Evolutionary conservation across 2,113 vertebrate genomes (phyloP), one percentile per base, ranked within the genome.

Genomic region (Plestiodon gilberti): DNA sequence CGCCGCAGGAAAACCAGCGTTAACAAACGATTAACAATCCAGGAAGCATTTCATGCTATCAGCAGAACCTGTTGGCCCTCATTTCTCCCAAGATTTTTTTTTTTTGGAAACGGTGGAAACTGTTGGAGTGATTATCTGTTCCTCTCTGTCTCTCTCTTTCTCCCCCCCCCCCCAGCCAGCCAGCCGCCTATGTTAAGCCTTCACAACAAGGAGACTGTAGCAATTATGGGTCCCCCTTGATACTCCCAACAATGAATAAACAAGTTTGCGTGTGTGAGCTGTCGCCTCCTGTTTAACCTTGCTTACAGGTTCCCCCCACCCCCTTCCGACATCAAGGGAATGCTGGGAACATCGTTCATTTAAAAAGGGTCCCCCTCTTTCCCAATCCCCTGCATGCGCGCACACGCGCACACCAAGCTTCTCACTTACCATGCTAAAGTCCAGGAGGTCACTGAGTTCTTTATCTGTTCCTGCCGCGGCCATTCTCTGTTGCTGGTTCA

Each of bases 401-500:
- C 78, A 4, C 17, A 81, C 70, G 81, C 33, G 17, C 15, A 18
- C 25, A 5, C 30, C 20, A 13, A 6, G 7, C 40, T n/a, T n/a
- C n/a, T 81, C 15, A 85, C 98, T 99, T 96, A 99, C 99, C 98
- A 98, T 98, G 93, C 99, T 99, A 97, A 99, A 99, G 98, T 99
- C 99, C 97, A 99, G 97, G 91, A 99, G 98, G 95, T 99, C 99
- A 94, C 96, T 99, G 96, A 99, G 98, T 97, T 99, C 99, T 97
- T 99, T 99, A 98, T 99, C 99, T 62, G 98, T 99, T 97, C 98
- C 98, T 96, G 99, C 98, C 82, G 98, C 97, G 94, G 98, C 98
- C 98, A 99, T 99, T 97, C 98, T 99, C 97, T 98, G 98, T 96
- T 98, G 98, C 96, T 98, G 98, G 97, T 98, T 99, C 98, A 99